These are phyloP conservation scores for Myzus persicae DNA, from an alignment of 1,140 invertebrate genomes.

Conservation along the genomic window DNA sequence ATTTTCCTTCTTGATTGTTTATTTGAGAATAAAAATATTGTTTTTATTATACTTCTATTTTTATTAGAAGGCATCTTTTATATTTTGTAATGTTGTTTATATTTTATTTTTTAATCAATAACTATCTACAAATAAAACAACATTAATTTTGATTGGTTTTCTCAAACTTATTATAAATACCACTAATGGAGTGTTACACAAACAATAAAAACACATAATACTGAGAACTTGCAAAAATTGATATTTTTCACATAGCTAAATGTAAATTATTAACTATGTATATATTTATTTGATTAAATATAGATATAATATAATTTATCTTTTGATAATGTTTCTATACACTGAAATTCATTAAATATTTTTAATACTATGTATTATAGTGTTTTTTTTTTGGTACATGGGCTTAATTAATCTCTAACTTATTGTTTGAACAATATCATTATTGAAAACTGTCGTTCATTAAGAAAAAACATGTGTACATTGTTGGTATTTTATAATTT, in stretches of 20 bases:
- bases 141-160: no score
- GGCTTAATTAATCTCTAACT: not conserved
- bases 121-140: not conserved
- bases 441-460: not conserved
- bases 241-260: not conserved
- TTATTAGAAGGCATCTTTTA: not conserved
- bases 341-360: not conserved
- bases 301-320: not conserved
- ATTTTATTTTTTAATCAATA: not conserved
- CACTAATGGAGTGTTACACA: no score
- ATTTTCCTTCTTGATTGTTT: not conserved
- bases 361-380: not conserved
- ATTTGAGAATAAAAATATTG: not conserved
- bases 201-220: not conserved
- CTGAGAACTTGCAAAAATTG: not conserved
- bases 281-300: not conserved
- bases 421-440: not conserved
- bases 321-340: not conserved
- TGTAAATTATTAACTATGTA: no score
- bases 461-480: not conserved
- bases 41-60: not conserved
- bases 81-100: not conserved
- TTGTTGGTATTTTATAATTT: not conserved
- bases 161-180: no score
- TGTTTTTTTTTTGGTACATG: not conserved